phyloP scores from a whole-genome alignment of 2,113 vertebrate genomes.

The Rhynchopsitta pachyrhyncha region DNA sequence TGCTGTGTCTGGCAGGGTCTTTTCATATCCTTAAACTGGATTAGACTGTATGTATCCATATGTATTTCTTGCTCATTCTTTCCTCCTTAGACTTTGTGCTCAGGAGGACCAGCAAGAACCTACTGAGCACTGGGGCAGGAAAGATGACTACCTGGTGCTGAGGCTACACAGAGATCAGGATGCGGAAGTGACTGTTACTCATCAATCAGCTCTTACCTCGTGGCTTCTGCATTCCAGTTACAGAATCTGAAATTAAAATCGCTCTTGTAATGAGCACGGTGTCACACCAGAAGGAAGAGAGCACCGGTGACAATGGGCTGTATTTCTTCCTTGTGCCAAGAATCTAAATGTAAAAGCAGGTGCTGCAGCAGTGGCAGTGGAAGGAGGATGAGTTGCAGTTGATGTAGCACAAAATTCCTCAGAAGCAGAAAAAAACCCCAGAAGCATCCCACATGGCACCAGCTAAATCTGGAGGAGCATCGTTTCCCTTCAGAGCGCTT shows the following conservation, averaged over 20 bases:
- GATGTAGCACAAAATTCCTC: neutral
- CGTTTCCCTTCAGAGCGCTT: neutral
- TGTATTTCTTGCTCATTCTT: neutral
- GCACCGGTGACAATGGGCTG: neutral
- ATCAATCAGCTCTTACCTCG: accelerated
- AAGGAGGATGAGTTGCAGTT: neutral
- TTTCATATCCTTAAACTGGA: neutral
- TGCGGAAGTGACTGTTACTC: neutral
- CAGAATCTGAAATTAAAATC: neutral
- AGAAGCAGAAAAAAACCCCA: neutral
- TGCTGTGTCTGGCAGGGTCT: too few relatives aligned
- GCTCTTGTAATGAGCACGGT: neutral
- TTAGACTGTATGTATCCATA: accelerated
- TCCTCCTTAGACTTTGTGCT: neutral
- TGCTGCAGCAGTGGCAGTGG: neutral
- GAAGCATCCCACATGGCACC: neutral
- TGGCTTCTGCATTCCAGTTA: neutral
- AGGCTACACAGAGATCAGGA: neutral
- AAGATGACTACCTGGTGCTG: neutral
- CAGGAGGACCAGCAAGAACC: neutral
- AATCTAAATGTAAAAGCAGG: neutral
- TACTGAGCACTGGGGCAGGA: neutral
- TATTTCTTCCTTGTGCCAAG: neutral
- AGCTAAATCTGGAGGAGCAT: neutral
- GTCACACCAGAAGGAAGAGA: neutral